Conservation (phyloP, 1,140 invertebrate genomes). For the Bactericera cockerelli region DNA sequence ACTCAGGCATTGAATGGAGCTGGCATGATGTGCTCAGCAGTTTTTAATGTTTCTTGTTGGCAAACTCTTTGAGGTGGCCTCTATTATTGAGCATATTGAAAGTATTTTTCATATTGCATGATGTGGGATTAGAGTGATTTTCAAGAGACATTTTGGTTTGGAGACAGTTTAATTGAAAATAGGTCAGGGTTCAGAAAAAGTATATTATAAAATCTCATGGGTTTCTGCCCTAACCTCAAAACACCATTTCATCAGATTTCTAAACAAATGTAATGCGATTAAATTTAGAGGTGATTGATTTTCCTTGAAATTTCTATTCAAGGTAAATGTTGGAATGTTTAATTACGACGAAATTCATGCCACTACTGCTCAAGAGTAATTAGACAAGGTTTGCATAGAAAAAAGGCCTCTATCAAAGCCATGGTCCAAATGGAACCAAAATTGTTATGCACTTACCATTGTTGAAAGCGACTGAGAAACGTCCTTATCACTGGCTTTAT, state of each 20-base stretch:
- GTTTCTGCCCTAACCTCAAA: constrained; percentile 4
- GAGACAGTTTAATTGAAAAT: too few relatives aligned
- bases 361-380: neutral
- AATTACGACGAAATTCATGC: neutral
- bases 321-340: neutral
- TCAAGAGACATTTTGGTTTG: too few relatives aligned
- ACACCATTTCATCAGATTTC: neutral
- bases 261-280: neutral
- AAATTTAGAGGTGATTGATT: neutral
- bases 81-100: too few relatives aligned
- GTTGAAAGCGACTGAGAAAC: neutral
- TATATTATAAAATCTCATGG: too few relatives aligned
- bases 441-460: neutral
- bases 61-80: too few relatives aligned
- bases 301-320: neutral
- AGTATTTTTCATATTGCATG: too few relatives aligned
- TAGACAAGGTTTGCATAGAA: neutral
- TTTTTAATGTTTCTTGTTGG: too few relatives aligned
- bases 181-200: too few relatives aligned
- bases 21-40: too few relatives aligned
- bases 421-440: neutral
- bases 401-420: neutral
- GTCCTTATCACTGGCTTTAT: neutral
- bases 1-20: too few relatives aligned
- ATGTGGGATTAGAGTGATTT: too few relatives aligned